phyloP scores from a whole-genome alignment of 1,140 invertebrate species.

The Protaetia brevitarsis region DNA sequence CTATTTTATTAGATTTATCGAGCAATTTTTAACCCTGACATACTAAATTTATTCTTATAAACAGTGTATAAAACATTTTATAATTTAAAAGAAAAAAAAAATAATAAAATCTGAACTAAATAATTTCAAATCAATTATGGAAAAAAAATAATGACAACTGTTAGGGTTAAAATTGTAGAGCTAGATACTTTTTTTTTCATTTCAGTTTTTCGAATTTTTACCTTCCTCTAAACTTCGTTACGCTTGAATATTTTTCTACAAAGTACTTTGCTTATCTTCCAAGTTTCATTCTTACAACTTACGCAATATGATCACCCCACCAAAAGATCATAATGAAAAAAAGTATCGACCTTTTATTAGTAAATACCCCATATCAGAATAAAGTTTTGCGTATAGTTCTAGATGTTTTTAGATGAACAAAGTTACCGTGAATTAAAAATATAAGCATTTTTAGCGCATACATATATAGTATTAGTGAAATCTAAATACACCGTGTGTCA shows the following conservation, averaged over 20 bases:
- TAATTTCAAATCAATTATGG: not conserved
- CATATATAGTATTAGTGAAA: too few relatives aligned
- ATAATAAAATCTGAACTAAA: not conserved
- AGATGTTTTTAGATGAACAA: too few relatives aligned
- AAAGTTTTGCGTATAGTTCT: too few relatives aligned
- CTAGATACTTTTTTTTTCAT: slow-evolving; percentile 5
- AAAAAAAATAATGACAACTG: not conserved
- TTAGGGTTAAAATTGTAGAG: slow-evolving; percentile 10
- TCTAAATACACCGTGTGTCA: too few relatives aligned
- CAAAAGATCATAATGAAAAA: not conserved
- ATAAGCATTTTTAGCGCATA: too few relatives aligned
- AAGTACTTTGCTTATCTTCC: slow-evolving; percentile 1
- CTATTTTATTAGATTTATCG: not conserved
- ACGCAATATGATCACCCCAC: not conserved
- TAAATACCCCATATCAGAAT: too few relatives aligned
- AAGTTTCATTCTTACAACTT: slow-evolving; percentile 1
- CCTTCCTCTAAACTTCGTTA: not conserved
- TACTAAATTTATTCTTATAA: not conserved
- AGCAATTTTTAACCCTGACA: slow-evolving; percentile 13
- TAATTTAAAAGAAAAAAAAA: too few relatives aligned
- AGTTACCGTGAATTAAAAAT: too few relatives aligned
- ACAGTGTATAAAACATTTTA: not conserved
- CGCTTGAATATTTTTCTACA: not conserved
- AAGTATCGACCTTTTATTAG: not conserved
- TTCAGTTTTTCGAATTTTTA: not conserved